phyloP scores from a whole-genome alignment of 2,113 vertebrate genomes.

The Cyphomyrus discorhynchus region DNA sequence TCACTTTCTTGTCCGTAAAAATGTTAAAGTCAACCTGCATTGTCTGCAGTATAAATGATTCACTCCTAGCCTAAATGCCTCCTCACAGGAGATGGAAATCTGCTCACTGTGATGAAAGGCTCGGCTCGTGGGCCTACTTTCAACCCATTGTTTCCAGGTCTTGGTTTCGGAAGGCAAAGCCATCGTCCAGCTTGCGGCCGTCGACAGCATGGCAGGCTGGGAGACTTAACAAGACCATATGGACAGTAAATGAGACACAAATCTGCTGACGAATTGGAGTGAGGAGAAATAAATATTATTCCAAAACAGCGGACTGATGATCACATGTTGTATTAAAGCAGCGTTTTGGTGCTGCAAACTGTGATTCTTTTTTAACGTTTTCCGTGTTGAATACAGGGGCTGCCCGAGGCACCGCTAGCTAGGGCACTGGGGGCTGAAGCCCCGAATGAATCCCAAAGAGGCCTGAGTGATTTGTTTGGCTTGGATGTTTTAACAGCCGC shows the following conservation, averaged over 20 bases:
- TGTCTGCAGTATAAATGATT: neutral
- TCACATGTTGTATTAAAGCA: neutral
- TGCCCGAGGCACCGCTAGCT: neutral
- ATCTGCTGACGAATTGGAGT: neutral
- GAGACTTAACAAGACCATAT: neutral
- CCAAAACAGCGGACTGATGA: neutral
- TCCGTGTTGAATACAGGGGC: neutral
- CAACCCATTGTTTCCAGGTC: neutral
- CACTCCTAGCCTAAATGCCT: neutral
- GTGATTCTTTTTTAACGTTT: neutral
- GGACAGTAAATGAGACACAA: neutral
- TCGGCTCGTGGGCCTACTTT: neutral
- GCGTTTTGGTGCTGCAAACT: neutral
- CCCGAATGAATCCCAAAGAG: neutral
- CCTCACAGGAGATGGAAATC: neutral
- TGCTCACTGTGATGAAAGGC: neutral
- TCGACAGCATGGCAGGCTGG: neutral
- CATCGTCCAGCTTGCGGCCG: neutral
- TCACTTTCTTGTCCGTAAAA: slow-evolving; percentile 5
- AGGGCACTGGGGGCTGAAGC: neutral
- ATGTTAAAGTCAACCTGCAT: neutral
- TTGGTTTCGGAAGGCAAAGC: neutral
- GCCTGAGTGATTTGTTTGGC: neutral
- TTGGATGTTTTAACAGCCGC: neutral
- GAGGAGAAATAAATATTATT: neutral